Percentiles rank a stretch among this genome's conserved stretches.
These are phyloP conservation scores for Saguinus midas DNA, from an alignment of 2,113 vertebrate genomes.

Conservation along the genomic window DNA sequence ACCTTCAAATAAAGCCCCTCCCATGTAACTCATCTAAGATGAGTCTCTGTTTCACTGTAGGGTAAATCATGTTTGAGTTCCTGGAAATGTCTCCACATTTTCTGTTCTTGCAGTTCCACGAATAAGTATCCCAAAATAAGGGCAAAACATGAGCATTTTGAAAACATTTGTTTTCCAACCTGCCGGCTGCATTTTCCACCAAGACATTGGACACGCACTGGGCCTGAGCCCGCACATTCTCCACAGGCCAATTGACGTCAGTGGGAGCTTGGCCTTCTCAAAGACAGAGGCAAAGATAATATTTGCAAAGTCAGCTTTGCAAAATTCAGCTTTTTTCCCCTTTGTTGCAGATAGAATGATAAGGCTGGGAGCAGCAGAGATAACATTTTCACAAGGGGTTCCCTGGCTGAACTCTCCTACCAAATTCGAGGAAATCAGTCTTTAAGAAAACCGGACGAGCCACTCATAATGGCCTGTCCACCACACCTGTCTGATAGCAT, in stretches of 20 bases:
- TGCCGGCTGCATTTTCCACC: background rate
- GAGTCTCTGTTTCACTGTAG: background rate
- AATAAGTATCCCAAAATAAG: background rate
- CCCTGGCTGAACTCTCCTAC: slow-evolving; percentile 25
- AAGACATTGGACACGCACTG: background rate
- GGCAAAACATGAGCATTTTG: background rate
- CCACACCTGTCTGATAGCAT: slow-evolving; percentile 84
- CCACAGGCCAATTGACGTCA: background rate
- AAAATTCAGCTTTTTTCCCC: slow-evolving; percentile 22
- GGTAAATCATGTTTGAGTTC: background rate
- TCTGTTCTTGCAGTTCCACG: background rate
- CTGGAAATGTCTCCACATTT: background rate
- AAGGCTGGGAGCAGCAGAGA: background rate
- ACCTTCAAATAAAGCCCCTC: background rate
- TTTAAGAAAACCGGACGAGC: slow-evolving; percentile 68
- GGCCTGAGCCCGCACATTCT: background rate
- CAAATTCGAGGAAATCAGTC: slow-evolving; percentile 76
- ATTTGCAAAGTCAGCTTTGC: slow-evolving; percentile 40
- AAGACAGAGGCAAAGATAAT: slow-evolving; percentile 37
- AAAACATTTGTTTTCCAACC: background rate
- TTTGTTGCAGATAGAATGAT: background rate
- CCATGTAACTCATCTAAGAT: background rate
- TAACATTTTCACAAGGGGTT: slow-evolving; percentile 20
- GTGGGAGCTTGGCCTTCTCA: background rate
- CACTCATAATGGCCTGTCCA: slow-evolving; percentile 75